A percentile compares a stretch with the other conserved stretches of the same genome.
Conservation (phyloP, 2,797 vertebrate species). For the Enteromius anoplus region DNA sequence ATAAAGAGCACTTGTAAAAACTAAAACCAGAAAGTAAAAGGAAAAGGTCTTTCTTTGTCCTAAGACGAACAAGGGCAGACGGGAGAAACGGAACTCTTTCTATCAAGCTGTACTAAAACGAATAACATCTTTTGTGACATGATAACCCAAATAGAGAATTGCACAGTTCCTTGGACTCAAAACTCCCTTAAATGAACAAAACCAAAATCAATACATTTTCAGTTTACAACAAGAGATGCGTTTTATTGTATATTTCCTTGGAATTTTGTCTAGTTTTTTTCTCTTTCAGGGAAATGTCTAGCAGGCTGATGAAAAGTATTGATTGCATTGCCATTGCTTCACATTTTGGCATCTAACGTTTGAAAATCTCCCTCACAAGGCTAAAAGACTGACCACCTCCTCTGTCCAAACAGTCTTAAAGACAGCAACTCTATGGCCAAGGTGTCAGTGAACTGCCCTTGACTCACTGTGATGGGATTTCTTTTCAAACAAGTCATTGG, state of each 20-base stretch:
- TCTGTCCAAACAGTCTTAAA: slow-evolving; percentile 48
- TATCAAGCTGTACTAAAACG: background rate
- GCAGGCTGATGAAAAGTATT: background rate
- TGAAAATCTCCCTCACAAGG: background rate
- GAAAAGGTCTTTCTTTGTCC: slow-evolving; percentile 41
- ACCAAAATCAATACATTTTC: background rate
- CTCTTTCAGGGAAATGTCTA: background rate
- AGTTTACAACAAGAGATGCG: background rate
- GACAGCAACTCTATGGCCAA: slow-evolving; percentile 54
- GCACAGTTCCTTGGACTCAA: background rate
- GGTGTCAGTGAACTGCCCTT: slow-evolving; percentile 71
- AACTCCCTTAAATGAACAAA: background rate
- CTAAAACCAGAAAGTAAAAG: slow-evolving; percentile 31
- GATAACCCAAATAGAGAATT: background rate
- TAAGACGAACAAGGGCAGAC: background rate
- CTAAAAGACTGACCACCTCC: background rate
- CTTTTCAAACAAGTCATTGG: slow-evolving; percentile 69
- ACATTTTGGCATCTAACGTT: background rate
- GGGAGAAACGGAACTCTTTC: background rate
- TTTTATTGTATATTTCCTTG: background rate
- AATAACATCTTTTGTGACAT: background rate
- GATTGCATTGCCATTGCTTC: background rate
- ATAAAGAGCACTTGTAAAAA: slow-evolving; percentile 66
- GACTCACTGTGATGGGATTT: slow-evolving; percentile 64
- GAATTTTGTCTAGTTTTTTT: background rate